Evolutionary conservation across 2,888 invertebrate species (phyloP).

Genomic region (Metalampra italica): DNA sequence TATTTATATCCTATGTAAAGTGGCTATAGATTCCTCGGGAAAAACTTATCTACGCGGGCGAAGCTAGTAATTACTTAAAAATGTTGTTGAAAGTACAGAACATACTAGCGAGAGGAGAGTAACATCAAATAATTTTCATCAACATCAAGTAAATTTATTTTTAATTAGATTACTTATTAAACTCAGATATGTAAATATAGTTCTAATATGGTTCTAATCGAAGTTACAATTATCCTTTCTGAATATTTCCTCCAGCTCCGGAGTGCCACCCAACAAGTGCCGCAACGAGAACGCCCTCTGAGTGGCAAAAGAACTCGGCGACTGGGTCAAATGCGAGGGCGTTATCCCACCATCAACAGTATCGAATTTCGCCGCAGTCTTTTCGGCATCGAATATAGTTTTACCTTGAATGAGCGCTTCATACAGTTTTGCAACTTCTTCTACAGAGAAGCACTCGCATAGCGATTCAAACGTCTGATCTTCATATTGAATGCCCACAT

Average conservation of each 20-base stretch:
- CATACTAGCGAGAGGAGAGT: too few relatives aligned
- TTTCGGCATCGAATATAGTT: slow-evolving; percentile 11
- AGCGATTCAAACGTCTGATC: slow-evolving; percentile 46
- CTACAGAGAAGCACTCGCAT: slow-evolving; percentile 55
- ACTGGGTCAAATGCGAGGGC: slow-evolving; percentile 24
- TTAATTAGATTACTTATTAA: not conserved
- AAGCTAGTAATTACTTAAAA: too few relatives aligned
- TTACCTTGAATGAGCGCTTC: slow-evolving; percentile 18
- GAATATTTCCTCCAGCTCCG: slow-evolving; percentile 52
- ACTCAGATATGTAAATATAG: not conserved
- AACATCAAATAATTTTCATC: too few relatives aligned
- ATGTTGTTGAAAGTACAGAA: too few relatives aligned
- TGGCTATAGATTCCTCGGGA: too few relatives aligned
- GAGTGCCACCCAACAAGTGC: slow-evolving; percentile 33
- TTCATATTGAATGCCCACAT: slow-evolving; percentile 43
- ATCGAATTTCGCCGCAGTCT: not conserved
- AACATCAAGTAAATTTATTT: too few relatives aligned
- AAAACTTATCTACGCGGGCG: too few relatives aligned
- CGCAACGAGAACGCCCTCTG: slow-evolving; percentile 43
- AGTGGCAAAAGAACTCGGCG: slow-evolving; percentile 34
- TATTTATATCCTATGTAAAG: too few relatives aligned
- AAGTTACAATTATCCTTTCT: slow-evolving; percentile 34
- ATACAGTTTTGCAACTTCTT: slow-evolving; percentile 34
- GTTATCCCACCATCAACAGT: slow-evolving; percentile 29
- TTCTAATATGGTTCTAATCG: not conserved